phyloP scores from a whole-genome alignment of 1,140 invertebrate species.

The Drosophila kanapiae region DNA sequence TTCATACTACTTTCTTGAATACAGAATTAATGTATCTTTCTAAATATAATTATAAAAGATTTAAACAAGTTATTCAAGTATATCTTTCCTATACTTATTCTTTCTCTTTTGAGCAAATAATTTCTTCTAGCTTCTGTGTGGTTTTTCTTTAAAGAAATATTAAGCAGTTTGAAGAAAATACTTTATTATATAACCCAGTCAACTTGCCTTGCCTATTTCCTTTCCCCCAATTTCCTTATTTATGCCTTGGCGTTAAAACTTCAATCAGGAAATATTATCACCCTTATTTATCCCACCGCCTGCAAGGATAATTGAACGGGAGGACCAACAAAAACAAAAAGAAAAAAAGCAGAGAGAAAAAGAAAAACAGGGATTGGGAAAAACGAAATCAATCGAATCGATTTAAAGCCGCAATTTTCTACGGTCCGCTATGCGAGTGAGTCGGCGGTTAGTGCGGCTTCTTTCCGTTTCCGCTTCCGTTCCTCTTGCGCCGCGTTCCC shows the following conservation, averaged over 20 bases:
- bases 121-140: background rate
- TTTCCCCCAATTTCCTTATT: background rate
- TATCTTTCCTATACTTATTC: too few relatives aligned
- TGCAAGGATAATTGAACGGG: slow-evolving; percentile 1
- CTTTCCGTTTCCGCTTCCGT: slow-evolving; percentile 25
- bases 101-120: too few relatives aligned
- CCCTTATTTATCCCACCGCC: slow-evolving; percentile 2
- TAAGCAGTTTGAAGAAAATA: background rate
- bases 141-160: background rate
- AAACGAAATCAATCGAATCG: slow-evolving; percentile 18
- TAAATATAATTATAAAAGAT: too few relatives aligned
- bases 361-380: background rate
- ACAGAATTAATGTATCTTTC: too few relatives aligned
- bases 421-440: slow-evolving; percentile 3
- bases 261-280: slow-evolving; percentile 20
- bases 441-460: slow-evolving; percentile 38
- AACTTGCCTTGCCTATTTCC: background rate
- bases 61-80: too few relatives aligned
- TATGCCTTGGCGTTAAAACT: slow-evolving; percentile 7
- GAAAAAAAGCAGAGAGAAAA: background rate
- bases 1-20: too few relatives aligned
- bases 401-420: slow-evolving; percentile 36
- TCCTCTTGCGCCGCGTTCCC: slow-evolving; percentile 3
- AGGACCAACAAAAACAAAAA: background rate
- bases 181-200: too few relatives aligned